A percentile compares a stretch with the other conserved stretches of the same genome.
Conservation (phyloP, 2,113 vertebrate genomes). For the Melanocharis versteri region DNA sequence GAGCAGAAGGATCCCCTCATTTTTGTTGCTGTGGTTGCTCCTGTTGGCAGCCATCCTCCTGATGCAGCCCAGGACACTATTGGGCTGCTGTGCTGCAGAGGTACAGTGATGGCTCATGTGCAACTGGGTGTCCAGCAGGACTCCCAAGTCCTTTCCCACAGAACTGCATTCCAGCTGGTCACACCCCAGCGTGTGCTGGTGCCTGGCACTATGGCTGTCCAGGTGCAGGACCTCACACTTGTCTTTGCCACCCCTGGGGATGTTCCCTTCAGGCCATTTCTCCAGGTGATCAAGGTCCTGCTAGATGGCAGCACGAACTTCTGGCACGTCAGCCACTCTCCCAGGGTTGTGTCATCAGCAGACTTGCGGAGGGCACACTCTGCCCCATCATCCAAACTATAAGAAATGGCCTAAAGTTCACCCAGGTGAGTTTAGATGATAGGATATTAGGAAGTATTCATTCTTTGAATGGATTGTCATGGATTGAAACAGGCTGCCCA, state of each 20-base stretch:
- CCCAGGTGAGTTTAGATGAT: neutral
- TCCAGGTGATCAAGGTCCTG: accelerated
- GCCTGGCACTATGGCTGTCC: neutral
- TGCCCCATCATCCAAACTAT: neutral
- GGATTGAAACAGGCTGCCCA: neutral
- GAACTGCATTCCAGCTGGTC: neutral
- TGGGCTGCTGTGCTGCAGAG: neutral
- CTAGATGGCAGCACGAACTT: neutral
- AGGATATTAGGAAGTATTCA: neutral
- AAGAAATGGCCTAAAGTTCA: neutral
- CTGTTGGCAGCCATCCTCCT: neutral
- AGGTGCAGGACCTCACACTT: neutral
- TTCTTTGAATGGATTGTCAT: neutral
- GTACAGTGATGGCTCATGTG: neutral
- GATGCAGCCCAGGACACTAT: neutral
- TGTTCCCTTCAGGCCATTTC: neutral
- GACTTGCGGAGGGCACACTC: neutral
- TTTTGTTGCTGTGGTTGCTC: neutral
- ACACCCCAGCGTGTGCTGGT: neutral
- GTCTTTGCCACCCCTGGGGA: accelerated
- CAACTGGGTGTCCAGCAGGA: neutral
- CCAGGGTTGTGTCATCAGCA: neutral
- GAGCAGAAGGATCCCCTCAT: neutral
- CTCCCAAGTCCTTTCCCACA: neutral
- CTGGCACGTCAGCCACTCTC: neutral